These are phyloP conservation scores for Diaphora mendica DNA, from an alignment of 2,888 invertebrate genomes.

Conservation along the genomic window DNA sequence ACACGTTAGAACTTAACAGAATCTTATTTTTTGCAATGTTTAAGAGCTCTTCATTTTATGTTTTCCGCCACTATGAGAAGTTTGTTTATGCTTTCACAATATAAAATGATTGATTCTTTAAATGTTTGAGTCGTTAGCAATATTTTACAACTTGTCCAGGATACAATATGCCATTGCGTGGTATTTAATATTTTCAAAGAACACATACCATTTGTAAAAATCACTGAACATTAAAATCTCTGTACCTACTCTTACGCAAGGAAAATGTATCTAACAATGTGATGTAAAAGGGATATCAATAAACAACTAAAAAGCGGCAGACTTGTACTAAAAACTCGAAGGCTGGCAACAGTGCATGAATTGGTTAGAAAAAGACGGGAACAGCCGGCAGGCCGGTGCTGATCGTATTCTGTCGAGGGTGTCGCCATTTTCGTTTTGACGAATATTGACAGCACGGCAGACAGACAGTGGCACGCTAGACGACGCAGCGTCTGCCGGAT, in stretches of 20 bases:
- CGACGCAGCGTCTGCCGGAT: conserved; percentile 83
- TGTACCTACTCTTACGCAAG: no score
- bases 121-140: no score
- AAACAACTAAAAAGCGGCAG: background rate
- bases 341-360: conserved; percentile 2
- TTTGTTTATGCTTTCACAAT: no score
- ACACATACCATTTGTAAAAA: background rate
- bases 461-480: conserved; percentile 85
- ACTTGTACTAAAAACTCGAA: background rate
- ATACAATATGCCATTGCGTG: no score
- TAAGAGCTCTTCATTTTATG: no score
- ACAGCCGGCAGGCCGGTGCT: conserved; percentile 74
- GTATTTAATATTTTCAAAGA: background rate
- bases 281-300: background rate
- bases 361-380: conserved; percentile 60
- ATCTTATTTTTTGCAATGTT: no score
- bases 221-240: no score
- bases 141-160: background rate
- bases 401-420: conserved; percentile 87
- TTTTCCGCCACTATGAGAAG: no score
- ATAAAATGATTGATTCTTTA: no score
- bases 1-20: no score
- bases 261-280: background rate
- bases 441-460: conserved; percentile 90
- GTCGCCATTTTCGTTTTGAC: conserved; percentile 91